These are phyloP conservation scores for Euphonia xanthogaster DNA, from an alignment of 2,797 vertebrate genomes.

Conservation along the genomic window DNA sequence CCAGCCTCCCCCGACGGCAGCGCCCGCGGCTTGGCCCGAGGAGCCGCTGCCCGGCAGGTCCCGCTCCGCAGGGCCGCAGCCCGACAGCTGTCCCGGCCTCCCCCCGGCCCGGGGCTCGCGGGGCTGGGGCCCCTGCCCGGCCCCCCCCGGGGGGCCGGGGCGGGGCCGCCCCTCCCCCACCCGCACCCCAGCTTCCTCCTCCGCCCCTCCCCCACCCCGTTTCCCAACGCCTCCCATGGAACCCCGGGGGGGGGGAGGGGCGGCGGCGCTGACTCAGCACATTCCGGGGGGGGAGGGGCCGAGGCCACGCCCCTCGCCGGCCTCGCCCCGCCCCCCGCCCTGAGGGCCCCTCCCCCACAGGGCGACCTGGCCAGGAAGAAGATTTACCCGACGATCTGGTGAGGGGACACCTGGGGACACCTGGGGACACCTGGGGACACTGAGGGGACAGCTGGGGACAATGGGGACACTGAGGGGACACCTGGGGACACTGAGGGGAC, in stretches of 20 bases:
- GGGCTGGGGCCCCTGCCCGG: no score
- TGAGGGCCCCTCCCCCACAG: background rate
- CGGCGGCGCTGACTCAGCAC: background rate
- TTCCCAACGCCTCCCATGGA: background rate
- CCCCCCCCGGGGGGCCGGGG: background rate
- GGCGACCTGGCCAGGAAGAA: background rate
- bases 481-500: no score
- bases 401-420: background rate
- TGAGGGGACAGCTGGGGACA: no score
- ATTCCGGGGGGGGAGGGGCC: no score
- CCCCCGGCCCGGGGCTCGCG: no score
- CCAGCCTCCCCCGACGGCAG: background rate
- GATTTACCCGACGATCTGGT: background rate
- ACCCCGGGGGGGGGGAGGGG: background rate
- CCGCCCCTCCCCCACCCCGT: background rate
- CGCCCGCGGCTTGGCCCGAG: background rate
- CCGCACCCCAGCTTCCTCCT: background rate
- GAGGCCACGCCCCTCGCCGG: no score
- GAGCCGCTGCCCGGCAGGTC: background rate
- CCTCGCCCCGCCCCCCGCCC: background rate
- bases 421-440: no score
- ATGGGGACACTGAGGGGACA: no score
- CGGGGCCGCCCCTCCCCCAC: background rate
- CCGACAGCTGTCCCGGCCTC: no score
- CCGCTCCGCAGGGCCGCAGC: no score